Evolutionary conservation across 2,888 invertebrate species (phyloP).

Genomic region (Pachymerium ferrugineum): DNA sequence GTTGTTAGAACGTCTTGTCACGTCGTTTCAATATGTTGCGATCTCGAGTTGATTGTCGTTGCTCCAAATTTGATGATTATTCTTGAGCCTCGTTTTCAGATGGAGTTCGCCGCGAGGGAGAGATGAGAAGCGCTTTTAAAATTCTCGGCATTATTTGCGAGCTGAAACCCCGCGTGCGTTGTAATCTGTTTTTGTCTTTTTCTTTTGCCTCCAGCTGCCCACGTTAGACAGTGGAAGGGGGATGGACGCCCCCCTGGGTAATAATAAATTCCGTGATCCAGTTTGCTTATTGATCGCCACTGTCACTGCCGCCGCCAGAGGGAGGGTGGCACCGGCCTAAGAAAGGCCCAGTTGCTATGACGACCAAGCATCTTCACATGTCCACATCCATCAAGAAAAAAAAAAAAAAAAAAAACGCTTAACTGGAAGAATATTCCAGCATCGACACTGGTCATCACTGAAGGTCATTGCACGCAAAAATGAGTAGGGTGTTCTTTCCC

Average conservation of each 20-base stretch:
- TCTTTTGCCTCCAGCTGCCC: constrained; percentile 21
- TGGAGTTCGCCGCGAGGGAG: constrained; percentile 18
- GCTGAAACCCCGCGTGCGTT: constrained; percentile 10
- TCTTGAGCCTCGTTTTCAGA: constrained; percentile 18
- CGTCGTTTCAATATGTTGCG: constrained; percentile 21
- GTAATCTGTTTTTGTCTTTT: constrained; percentile 21
- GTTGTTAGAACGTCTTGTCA: constrained; percentile 6
- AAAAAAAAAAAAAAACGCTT: not conserved
- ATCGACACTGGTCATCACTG: not conserved
- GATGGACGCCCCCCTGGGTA: constrained; percentile 25
- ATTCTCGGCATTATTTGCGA: constrained; percentile 21
- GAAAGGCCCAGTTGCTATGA: constrained; percentile 17
- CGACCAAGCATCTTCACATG: constrained; percentile 23
- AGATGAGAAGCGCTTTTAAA: constrained; percentile 21
- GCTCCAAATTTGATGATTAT: constrained; percentile 15
- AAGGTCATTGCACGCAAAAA: not conserved
- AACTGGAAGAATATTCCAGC: constrained; percentile 17
- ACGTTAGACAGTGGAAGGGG: not conserved
- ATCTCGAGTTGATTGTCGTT: constrained; percentile 10
- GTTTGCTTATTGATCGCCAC: constrained; percentile 31
- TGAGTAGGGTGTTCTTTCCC: constrained; percentile 27
- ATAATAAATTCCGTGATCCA: constrained; percentile 29
- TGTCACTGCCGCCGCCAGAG: constrained; percentile 26
- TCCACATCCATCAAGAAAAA: not conserved
- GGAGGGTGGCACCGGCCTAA: constrained; percentile 2